Evolutionary conservation across 2,888 invertebrate species (phyloP), one percentile per base, ranked within the genome.

Genomic region (Andrena marginata): DNA sequence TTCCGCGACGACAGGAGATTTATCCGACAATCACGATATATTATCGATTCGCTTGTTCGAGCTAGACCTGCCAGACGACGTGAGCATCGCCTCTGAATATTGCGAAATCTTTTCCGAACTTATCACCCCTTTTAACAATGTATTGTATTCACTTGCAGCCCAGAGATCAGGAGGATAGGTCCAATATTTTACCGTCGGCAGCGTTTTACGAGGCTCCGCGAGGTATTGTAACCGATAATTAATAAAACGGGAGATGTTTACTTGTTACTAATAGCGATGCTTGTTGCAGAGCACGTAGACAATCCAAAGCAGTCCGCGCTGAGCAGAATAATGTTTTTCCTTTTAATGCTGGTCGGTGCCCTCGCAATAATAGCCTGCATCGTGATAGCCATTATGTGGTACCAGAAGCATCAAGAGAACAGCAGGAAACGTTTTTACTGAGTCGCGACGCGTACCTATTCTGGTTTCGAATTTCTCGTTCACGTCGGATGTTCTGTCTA

Each of bases 11-110:
- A 99, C 99, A 0, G 99, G 99, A 1, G 99, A 99, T 93, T 95
- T 99, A 62, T 97, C 97, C 82, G 99, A 99, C 95, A 98, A 98
- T 94, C 99, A 99, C 94, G 99, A 99, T 94, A 96, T 99, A 82
- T 95, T 98, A 83, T 97, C 98, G 1, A 96, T 99, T 82, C 97
- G 98, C 94, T 96, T 99, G 92, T 99, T 97, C 92, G 99, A 99
- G 93, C 95, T 99, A 77, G 99, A 99, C 92, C 94, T 97, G 72
- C 96, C 97, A 72, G 96, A 96, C 82, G 96, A 96, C 92, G 96
- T 95, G 93, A 94, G 94, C 91, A 49, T n/a, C 56, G 7, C 26
- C 26, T 20, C 10, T 23, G n/a, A 35, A 2, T 49, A 13, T 23
- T 29, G n/a, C 10, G 20, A 31, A 20, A 42, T 10, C 35, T 51